These are phyloP conservation scores for Drosophila yakuba DNA, from an alignment of 1,140 invertebrate species.

Conservation along the genomic window DNA sequence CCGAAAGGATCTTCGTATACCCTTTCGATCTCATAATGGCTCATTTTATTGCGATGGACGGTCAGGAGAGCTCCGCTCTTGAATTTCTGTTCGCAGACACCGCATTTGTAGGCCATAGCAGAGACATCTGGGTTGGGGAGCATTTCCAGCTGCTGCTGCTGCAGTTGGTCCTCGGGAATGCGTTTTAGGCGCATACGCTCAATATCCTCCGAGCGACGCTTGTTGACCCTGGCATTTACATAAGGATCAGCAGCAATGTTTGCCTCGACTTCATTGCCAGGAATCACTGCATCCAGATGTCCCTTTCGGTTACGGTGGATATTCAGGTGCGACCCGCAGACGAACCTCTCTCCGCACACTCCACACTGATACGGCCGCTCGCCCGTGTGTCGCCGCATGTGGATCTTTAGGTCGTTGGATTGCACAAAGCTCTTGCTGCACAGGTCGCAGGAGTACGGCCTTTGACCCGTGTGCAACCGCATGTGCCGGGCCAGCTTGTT, in stretches of 20 bases:
- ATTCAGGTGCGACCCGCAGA: slow-evolving; percentile 68
- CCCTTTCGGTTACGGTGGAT: slow-evolving; percentile 62
- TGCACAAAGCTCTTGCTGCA: slow-evolving; percentile 87
- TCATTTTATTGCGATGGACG: slow-evolving; percentile 66
- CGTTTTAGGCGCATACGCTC: slow-evolving; percentile 51
- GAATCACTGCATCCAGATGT: slow-evolving; percentile 24
- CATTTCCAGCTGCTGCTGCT: slow-evolving; percentile 51
- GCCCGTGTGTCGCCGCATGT: slow-evolving; percentile 86
- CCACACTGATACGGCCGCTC: slow-evolving; percentile 86
- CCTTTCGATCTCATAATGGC: slow-evolving; percentile 54
- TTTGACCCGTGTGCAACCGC: slow-evolving; percentile 86
- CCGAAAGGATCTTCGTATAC: slow-evolving; percentile 57
- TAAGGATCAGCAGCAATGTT: slow-evolving; percentile 36
- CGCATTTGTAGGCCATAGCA: slow-evolving; percentile 81
- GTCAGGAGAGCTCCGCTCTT: slow-evolving; percentile 71
- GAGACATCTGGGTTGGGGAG: not conserved
- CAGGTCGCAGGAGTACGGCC: slow-evolving; percentile 86
- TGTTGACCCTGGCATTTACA: slow-evolving; percentile 49
- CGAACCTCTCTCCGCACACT: slow-evolving; percentile 66
- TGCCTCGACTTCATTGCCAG: not conserved
- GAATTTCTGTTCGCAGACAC: slow-evolving; percentile 62
- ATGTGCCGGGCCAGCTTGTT: slow-evolving; percentile 88
- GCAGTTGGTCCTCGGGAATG: not conserved
- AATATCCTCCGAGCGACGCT: slow-evolving; percentile 58
- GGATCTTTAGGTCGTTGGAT: slow-evolving; percentile 86